Evolutionary conservation across 1,140 invertebrate species (phyloP).

Genomic region (Heliconius hewitsoni): DNA sequence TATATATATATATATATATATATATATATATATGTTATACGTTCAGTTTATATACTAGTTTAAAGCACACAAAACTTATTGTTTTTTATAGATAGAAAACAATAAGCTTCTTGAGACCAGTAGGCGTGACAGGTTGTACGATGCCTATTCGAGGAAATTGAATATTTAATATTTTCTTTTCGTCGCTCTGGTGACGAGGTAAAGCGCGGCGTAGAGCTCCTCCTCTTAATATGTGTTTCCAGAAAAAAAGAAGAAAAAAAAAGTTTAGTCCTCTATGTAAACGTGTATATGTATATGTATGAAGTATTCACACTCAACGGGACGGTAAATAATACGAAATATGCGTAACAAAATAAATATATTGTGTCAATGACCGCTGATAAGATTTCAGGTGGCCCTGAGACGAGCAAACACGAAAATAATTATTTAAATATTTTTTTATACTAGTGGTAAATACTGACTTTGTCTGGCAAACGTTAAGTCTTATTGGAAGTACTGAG

Average conservation of each 20-base stretch:
- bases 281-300: not conserved
- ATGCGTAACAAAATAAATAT: constrained; percentile 22
- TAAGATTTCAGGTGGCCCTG: constrained; percentile 32
- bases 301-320: not conserved
- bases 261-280: not conserved
- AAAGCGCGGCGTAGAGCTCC: no score
- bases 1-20: no score
- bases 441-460: not conserved
- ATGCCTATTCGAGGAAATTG: no score
- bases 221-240: no score
- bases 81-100: no score
- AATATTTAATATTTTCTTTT: no score
- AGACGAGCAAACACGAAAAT: not conserved
- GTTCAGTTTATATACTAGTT: not conserved
- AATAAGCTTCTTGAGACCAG: no score
- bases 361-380: constrained; percentile 27
- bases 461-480: not conserved
- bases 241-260: no score
- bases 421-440: not conserved
- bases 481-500: not conserved
- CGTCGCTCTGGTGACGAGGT: no score
- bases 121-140: no score
- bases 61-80: not conserved
- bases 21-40: not conserved
- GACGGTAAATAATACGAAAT: constrained; percentile 9